Percentiles rank a stretch among this genome's conserved stretches.
These are phyloP conservation scores for Epistrophella euchroma DNA, from an alignment of 2,888 invertebrate genomes.

Conservation along the genomic window DNA sequence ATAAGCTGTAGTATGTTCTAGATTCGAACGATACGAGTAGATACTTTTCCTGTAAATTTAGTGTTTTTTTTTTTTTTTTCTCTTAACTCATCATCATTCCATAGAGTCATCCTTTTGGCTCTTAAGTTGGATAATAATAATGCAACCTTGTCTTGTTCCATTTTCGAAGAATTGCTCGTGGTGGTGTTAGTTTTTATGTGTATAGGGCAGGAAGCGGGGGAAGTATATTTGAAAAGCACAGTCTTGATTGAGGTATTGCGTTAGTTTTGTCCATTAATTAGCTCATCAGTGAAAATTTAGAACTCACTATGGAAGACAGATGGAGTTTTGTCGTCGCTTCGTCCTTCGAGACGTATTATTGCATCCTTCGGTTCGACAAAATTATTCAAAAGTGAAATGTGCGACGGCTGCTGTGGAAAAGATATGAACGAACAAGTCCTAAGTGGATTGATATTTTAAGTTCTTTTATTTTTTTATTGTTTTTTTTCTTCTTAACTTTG, in stretches of 20 bases:
- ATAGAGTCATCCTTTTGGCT: slow-evolving; percentile 31
- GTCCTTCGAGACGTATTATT: background rate
- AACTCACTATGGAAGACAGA: slow-evolving; percentile 9
- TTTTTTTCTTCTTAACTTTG: slow-evolving; percentile 18
- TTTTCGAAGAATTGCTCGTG: slow-evolving; percentile 35
- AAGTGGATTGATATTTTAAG: slow-evolving; percentile 60
- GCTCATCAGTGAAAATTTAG: slow-evolving; percentile 43
- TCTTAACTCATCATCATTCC: slow-evolving; percentile 29
- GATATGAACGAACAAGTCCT: slow-evolving; percentile 17
- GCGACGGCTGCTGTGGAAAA: slow-evolving; percentile 32
- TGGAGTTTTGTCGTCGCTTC: slow-evolving; percentile 22
- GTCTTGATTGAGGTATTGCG: slow-evolving; percentile 32
- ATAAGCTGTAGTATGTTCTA: slow-evolving; percentile 58
- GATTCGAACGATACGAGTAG: too few species aligned
- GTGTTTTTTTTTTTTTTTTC: background rate
- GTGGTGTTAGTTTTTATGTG: background rate
- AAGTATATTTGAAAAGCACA: background rate
- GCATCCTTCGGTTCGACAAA: slow-evolving; percentile 11
- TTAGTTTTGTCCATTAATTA: slow-evolving; percentile 41
- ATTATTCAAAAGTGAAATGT: slow-evolving; percentile 57
- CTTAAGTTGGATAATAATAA: slow-evolving; percentile 51
- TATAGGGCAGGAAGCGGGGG: background rate
- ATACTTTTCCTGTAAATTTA: background rate
- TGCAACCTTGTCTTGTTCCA: slow-evolving; percentile 60
- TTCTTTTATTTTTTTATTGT: background rate